Evolutionary conservation across 2,113 vertebrate species (phyloP), one percentile per base, ranked within the genome.

Genomic region (Cynoglossus semilaevis): DNA sequence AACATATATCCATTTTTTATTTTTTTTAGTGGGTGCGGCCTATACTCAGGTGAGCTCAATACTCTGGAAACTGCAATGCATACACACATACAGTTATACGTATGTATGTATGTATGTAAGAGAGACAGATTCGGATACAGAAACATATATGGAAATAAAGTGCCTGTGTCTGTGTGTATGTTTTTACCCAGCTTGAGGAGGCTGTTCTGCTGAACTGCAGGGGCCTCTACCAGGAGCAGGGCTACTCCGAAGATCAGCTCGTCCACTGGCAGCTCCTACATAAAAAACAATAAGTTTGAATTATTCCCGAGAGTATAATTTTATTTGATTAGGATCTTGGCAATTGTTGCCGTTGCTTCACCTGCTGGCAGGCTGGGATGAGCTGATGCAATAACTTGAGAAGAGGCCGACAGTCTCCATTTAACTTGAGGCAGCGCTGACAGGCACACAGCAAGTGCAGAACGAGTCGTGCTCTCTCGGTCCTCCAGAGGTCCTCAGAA

Each of bases 111-210:
- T n/a, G n/a, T n/a, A n/a, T n/a, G n/a, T n/a, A n/a, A n/a, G n/a
- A n/a, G n/a, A n/a, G n/a, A n/a, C n/a, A n/a, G n/a, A n/a, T n/a
- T n/a, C n/a, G n/a, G n/a, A 29, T 6, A 29, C 6, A 29, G 22
- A 29, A 29, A 29, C 6, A 29, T 29, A 29, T 29, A 29, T 6
- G 22, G 3, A 29, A 29, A 29, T 29, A 29, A 29, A 29, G 22
- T 29, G 22, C 6, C 22, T 6, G 22, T 4, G 38, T 7, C 8
- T 52, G 22, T 1, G 37, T 35, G 7, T 12, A 18, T 15, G 3
- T 47, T n/a, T n/a, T 47, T 93, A 99, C 96, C 96, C 52, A 99
- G 88, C 67, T 73, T 91, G 63, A 98, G 90, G 49, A 98, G 59
- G 53, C 88, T 64, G 13, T 89, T 93, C 60, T 97, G 95, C 63